phyloP scores from a whole-genome alignment of 1,140 invertebrate species.

The Drosophila nannoptera region DNA sequence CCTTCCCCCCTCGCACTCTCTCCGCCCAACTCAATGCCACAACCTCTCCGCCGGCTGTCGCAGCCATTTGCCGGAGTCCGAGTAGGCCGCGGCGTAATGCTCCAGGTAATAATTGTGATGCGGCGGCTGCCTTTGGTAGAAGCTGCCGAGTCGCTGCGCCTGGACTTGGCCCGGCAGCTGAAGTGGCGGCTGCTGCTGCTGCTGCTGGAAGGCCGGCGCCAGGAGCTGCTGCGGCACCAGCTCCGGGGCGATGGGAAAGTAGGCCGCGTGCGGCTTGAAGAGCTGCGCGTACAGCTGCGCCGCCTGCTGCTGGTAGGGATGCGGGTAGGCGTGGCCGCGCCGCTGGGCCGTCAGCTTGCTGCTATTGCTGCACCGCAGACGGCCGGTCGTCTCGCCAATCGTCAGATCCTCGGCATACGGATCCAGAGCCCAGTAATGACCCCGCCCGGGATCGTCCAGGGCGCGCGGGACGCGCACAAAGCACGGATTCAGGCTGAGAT shows the following conservation, averaged over 20 bases:
- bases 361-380: constrained; percentile 51
- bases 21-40: too few relatives aligned
- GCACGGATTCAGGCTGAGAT: constrained; percentile 81
- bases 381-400: constrained; percentile 67
- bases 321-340: constrained; percentile 24
- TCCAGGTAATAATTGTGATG: too few relatives aligned
- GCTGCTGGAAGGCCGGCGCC: constrained; percentile 35
- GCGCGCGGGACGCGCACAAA: constrained; percentile 67
- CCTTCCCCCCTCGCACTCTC: too few relatives aligned
- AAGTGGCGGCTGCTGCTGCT: too few relatives aligned
- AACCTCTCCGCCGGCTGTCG: too few relatives aligned
- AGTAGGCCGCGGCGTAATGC: too few relatives aligned
- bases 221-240: constrained; percentile 32
- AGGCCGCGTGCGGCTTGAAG: constrained; percentile 48
- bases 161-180: too few relatives aligned
- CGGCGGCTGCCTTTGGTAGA: too few relatives aligned
- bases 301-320: constrained; percentile 44
- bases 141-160: too few relatives aligned
- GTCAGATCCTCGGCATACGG: constrained; percentile 68
- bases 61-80: too few relatives aligned
- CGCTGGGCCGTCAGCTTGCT: constrained; percentile 28
- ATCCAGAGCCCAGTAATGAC: constrained; percentile 73
- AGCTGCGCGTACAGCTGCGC: constrained; percentile 35
- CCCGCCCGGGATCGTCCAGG: constrained; percentile 67
- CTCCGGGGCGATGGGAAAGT: constrained; percentile 46